Conservation (phyloP, 2,113 vertebrate species). For the Colossoma macropomum region DNA sequence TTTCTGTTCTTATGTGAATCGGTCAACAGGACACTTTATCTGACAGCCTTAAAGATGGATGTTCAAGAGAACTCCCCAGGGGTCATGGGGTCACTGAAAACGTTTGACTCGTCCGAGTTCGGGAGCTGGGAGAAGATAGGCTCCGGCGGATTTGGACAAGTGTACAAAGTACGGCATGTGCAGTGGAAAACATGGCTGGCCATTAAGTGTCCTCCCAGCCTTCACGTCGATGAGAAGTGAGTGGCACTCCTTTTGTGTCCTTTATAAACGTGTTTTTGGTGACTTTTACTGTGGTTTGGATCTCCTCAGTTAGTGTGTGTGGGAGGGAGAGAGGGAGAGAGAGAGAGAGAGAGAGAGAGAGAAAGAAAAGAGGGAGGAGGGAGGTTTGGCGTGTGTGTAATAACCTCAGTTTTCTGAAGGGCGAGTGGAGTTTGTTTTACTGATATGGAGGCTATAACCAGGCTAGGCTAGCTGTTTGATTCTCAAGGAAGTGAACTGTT, state of each 20-base stretch:
- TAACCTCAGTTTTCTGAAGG: not conserved
- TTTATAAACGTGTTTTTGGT: not conserved
- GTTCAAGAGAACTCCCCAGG: constrained; percentile 79
- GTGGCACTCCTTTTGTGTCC: constrained; percentile 49
- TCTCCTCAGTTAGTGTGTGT: constrained; percentile 1
- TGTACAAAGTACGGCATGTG: constrained; percentile 94
- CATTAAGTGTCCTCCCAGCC: constrained; percentile 95
- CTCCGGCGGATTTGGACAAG: constrained; percentile 96
- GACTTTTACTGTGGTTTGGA: not conserved
- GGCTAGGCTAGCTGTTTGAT: not conserved
- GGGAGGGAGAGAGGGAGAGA: not conserved
- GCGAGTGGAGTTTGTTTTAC: constrained; percentile 33
- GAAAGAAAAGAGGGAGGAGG: not conserved
- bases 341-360: not conserved
- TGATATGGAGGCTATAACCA: not conserved
- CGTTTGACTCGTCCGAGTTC: constrained; percentile 90
- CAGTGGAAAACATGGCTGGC: constrained; percentile 98
- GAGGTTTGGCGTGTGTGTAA: not conserved
- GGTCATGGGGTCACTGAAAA: constrained; percentile 89
- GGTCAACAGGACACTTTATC: constrained; percentile 50
- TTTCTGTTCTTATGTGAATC: constrained; percentile 54
- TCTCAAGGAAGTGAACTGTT: not conserved
- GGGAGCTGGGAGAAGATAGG: constrained; percentile 94
- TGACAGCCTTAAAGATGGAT: constrained; percentile 79
- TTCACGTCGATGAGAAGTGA: constrained; percentile 96